A percentile compares a stretch with the other conserved stretches of the same genome.
phyloP scores from a whole-genome alignment of 2,113 vertebrate species.

The Acrocephalus kingi region DNA sequence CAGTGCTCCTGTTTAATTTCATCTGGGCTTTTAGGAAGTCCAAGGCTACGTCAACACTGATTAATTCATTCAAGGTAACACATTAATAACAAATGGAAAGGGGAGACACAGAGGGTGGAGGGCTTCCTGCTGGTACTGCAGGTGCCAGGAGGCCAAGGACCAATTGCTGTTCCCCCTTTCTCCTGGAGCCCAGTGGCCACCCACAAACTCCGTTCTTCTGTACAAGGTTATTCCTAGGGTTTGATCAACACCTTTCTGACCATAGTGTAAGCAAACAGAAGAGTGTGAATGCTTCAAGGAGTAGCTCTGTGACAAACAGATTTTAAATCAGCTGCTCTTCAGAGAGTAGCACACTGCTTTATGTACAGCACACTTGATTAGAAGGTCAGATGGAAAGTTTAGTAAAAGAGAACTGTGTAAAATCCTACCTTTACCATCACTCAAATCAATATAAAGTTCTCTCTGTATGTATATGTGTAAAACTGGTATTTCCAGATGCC shows the following conservation, averaged over 20 bases:
- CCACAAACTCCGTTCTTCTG: neutral
- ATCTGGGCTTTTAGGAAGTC: neutral
- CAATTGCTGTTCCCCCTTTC: neutral
- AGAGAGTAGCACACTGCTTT: neutral
- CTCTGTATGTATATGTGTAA: neutral
- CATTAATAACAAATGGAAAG: neutral
- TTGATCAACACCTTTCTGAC: neutral
- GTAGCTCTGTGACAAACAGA: neutral
- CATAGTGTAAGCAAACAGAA: neutral
- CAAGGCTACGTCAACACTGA: neutral
- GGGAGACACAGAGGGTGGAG: neutral
- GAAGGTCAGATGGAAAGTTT: neutral
- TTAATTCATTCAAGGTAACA: neutral
- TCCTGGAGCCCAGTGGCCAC: neutral
- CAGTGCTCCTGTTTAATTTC: neutral
- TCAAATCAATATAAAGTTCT: neutral
- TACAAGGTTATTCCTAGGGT: neutral
- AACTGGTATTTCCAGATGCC: neutral
- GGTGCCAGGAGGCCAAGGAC: neutral
- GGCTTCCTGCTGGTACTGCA: neutral
- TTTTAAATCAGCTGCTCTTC: neutral
- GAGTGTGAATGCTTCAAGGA: neutral
- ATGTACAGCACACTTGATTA: neutral
- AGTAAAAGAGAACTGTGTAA: neutral
- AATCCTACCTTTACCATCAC: neutral